Evolutionary conservation across 2,888 invertebrate species (phyloP).

Genomic region (Acronicta aceris): DNA sequence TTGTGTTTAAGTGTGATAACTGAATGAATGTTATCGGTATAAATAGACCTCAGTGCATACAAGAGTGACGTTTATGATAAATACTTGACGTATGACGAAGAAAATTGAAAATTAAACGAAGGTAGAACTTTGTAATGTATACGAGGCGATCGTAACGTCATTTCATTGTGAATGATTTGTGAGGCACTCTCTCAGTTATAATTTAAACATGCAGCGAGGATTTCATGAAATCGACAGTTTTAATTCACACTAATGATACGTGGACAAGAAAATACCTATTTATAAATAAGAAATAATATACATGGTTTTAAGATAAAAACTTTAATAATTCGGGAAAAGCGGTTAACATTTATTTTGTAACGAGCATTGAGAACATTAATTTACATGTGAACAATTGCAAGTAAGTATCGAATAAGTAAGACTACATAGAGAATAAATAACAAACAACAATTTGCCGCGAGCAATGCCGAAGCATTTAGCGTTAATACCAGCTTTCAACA

Average conservation of each 20-base stretch:
- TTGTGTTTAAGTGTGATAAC: background rate
- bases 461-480: slow-evolving; percentile 13
- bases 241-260: background rate
- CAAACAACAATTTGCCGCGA: background rate
- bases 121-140: background rate
- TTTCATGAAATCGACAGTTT: background rate
- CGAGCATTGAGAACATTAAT: background rate
- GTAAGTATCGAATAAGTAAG: background rate
- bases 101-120: slow-evolving; percentile 14
- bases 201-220: background rate
- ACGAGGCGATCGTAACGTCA: background rate
- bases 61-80: slow-evolving; percentile 4
- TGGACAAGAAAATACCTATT: no score
- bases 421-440: background rate
- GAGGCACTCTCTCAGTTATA: background rate
- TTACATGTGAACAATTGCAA: background rate
- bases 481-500: slow-evolving; percentile 19
- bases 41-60: slow-evolving; percentile 7
- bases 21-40: background rate
- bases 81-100: slow-evolving; percentile 14
- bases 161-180: background rate
- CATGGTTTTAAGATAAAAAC: background rate
- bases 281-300: no score
- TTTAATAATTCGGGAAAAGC: no score
- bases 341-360: background rate